A percentile compares a stretch with the other conserved stretches of the same genome.
These are phyloP conservation scores for Dasysyrphus albostriatus DNA, from an alignment of 2,888 invertebrate genomes.

Conservation along the genomic window DNA sequence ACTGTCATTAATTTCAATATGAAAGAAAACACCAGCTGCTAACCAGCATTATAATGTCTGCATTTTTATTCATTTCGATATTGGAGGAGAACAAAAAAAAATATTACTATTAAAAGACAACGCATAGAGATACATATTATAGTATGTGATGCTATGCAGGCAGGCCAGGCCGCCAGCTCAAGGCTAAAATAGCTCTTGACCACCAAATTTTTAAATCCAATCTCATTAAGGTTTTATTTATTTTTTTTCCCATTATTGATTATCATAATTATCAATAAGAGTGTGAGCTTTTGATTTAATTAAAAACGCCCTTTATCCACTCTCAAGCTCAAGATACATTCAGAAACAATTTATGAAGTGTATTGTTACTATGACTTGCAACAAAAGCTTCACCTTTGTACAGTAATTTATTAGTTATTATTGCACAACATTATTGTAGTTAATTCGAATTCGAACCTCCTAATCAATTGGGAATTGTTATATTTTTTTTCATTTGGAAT, in stretches of 20 bases:
- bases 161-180: slow-evolving; percentile 17
- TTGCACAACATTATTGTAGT: slow-evolving; percentile 40
- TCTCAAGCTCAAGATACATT: slow-evolving; percentile 19
- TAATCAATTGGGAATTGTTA: slow-evolving; percentile 45
- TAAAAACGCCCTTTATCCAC: slow-evolving; percentile 45
- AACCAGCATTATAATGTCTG: slow-evolving; percentile 14
- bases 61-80: slow-evolving; percentile 29
- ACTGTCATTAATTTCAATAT: slow-evolving; percentile 41
- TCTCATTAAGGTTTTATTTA: slow-evolving; percentile 43
- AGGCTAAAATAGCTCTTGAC: slow-evolving; percentile 40
- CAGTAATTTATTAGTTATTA: slow-evolving; percentile 14
- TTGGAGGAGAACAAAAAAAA: slow-evolving; percentile 4
- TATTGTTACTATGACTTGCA: slow-evolving; percentile 13
- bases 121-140: not conserved
- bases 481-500: slow-evolving; percentile 30
- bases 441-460: slow-evolving; percentile 43
- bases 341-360: slow-evolving; percentile 3
- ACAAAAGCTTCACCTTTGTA: slow-evolving; percentile 45
- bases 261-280: slow-evolving; percentile 24
- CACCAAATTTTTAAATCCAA: slow-evolving; percentile 42
- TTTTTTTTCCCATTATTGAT: slow-evolving; percentile 4
- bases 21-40: slow-evolving; percentile 28
- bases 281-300: slow-evolving; percentile 41
- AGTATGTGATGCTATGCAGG: not conserved
- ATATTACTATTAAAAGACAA: slow-evolving; percentile 9